Evolutionary conservation across 2,888 invertebrate genomes (phyloP).

Genomic region (Himalopsyche anomala): DNA sequence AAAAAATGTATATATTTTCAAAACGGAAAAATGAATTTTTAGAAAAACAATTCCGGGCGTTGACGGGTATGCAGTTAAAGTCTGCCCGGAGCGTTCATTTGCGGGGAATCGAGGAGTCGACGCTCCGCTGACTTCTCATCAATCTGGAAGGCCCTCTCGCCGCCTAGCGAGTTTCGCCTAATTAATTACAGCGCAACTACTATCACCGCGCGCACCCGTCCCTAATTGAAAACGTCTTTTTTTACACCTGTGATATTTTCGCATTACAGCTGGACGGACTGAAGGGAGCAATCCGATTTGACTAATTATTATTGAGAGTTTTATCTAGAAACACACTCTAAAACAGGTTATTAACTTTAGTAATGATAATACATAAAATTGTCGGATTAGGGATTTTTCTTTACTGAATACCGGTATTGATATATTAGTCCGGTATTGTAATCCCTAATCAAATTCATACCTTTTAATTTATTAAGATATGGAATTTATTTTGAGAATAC

Average conservation of each 20-base stretch:
- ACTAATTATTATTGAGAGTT: too few species aligned
- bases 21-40: background rate
- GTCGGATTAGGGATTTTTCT: too few species aligned
- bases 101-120: constrained; percentile 10
- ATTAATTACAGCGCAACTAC: constrained; percentile 23
- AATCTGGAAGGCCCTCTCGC: constrained; percentile 37
- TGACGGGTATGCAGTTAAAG: background rate
- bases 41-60: background rate
- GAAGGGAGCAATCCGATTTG: too few species aligned
- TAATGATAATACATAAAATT: too few species aligned
- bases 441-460: too few species aligned
- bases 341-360: too few species aligned
- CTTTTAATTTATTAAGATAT: too few species aligned
- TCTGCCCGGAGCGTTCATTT: constrained; percentile 34
- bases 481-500: too few species aligned
- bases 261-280: background rate
- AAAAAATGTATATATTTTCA: too few species aligned
- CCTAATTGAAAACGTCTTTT: constrained; percentile 14
- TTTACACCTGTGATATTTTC: constrained; percentile 27
- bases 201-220: background rate
- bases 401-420: too few species aligned
- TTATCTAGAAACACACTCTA: too few species aligned
- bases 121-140: constrained; percentile 31
- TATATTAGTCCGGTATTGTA: too few species aligned
- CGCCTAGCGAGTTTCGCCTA: constrained; percentile 29